A percentile compares a stretch with the other conserved stretches of the same genome.
These are phyloP conservation scores for Atta cephalotes DNA, from an alignment of 1,140 invertebrate species.

Conservation along the genomic window DNA sequence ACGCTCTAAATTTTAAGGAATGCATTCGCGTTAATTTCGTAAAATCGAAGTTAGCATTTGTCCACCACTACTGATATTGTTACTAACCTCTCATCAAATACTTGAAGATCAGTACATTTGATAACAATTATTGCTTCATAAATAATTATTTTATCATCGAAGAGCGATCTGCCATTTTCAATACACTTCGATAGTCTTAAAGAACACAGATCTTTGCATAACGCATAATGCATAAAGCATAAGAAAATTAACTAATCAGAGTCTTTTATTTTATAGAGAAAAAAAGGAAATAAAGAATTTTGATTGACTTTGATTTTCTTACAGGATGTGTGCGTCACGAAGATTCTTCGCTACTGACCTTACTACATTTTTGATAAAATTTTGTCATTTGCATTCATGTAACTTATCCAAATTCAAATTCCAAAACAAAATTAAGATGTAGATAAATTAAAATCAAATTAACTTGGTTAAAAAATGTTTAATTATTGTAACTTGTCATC, in stretches of 20 bases:
- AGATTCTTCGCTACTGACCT: too few species aligned
- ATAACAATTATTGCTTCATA: neutral
- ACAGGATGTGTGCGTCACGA: too few species aligned
- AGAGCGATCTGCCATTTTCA: slow-evolving; percentile 16
- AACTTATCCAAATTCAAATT: slow-evolving; percentile 6
- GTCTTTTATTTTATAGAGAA: too few species aligned
- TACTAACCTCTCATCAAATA: slow-evolving; percentile 27
- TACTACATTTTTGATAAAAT: neutral
- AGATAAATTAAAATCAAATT: neutral
- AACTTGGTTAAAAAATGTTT: neutral
- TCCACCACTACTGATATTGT: neutral
- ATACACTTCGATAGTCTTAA: neutral
- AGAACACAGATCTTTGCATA: too few species aligned
- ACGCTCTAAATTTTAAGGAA: slow-evolving; percentile 5
- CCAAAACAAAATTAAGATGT: neutral
- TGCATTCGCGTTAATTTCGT: neutral
- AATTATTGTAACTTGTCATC: neutral
- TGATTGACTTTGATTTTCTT: too few species aligned
- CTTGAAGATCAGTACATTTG: slow-evolving; percentile 34
- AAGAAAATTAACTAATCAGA: too few species aligned
- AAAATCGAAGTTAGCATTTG: slow-evolving; percentile 30
- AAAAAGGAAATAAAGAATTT: too few species aligned
- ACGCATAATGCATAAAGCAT: too few species aligned
- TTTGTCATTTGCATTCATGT: neutral
- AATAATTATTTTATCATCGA: slow-evolving; percentile 48